Base-by-base conservation (phyloP, 2,797 vertebrate genomes). In the Siniperca undulata region DNA sequence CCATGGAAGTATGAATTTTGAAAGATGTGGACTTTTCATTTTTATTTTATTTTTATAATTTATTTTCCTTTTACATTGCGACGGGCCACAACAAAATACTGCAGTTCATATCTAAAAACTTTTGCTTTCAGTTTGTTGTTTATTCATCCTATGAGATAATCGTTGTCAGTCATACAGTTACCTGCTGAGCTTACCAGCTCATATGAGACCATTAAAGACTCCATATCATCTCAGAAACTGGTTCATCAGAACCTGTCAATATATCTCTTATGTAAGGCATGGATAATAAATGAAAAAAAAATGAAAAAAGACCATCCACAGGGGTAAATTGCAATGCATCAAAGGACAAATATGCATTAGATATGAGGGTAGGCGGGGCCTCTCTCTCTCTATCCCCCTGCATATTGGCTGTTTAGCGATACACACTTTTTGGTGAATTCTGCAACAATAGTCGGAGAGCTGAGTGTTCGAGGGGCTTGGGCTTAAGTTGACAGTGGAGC, bases 341-440 rank as follows among this genome's bases (percentile, higher is more conserved):
- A 95, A 95, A 96, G 94, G 94, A 93, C 84, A 93, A 92, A 94
- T 92, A 95, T 94, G 92, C 92, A 94, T 94, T 89, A 95, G 86
- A 95, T 89, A 93, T 93, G 88, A 86, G 77, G 71, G 78, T 83
- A 83, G 87, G 91, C 72, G 80, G 74, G 78, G 87, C 86, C 62
- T 89, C 82, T 85, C 30, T 30, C 69, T 50, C 62, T 75, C 60
- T 50, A 82, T 80, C 56, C 86, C 56, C 78, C 83, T 80, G 70
- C 85, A 89, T 67, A 84, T 86, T 80, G 74, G 87, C 86, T 88
- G 79, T 74, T 88, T 79, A 81, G 70, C 64, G 19, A 84, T 82
- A 74, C 81, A 66, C 74, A 55, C 38, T 87, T 92, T 89, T 85
- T 80, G 74, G 82, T n/a, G 40, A 87, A 93, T 75, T 88, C 83